Base-by-base conservation (phyloP, 2,888 invertebrate genomes). In the Anorthoa munda region DNA sequence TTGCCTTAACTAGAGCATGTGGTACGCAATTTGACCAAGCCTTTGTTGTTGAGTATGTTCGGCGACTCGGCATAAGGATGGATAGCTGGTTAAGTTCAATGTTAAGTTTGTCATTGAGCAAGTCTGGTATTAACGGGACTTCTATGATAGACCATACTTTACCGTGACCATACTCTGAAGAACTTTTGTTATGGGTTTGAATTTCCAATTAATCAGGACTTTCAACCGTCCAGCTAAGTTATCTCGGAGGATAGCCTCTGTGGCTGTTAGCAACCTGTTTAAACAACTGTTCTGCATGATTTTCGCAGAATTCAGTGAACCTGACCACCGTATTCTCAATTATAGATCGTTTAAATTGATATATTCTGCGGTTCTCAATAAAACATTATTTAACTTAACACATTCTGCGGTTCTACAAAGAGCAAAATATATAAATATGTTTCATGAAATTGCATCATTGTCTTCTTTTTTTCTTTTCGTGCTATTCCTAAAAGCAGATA, bases 1-100 rank as follows among this genome's bases (percentile, higher is more conserved):
- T 93, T 85, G 86, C 81, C 75, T 56, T 83, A 90, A 90, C 88
- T 92, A 84, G 93, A 93, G 90, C 92, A 92, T 82, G 86, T 87
- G 84, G 83, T 87, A 87, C 86, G 84, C 81, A 84, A 82, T 72
- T 74, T 84, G 72, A 83, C 75, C 72, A 82, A 86, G 76, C 51
- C 18, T 61, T 65, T 21, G 56, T 69, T 61, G 65, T 79, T 7
- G 26, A 26, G 26, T 68, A 75, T 83, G 79, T 80, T 86, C 78
- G 81, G 74, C 82, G 65, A 63, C 74, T 60, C 48, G 68, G 59
- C 73, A 76, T 71, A 72, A 69, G 56, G 51, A 69, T 51, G 51
- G 63, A 31, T 55, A 46, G 31, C 48, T 71, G 55, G 11, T n/a
- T 78, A 55, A 58, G 51, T 66, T 67, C 51, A 63, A n/a, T 65